phyloP scores from a whole-genome alignment of 2,113 vertebrate species.

The Rhagologus leucostigma region DNA sequence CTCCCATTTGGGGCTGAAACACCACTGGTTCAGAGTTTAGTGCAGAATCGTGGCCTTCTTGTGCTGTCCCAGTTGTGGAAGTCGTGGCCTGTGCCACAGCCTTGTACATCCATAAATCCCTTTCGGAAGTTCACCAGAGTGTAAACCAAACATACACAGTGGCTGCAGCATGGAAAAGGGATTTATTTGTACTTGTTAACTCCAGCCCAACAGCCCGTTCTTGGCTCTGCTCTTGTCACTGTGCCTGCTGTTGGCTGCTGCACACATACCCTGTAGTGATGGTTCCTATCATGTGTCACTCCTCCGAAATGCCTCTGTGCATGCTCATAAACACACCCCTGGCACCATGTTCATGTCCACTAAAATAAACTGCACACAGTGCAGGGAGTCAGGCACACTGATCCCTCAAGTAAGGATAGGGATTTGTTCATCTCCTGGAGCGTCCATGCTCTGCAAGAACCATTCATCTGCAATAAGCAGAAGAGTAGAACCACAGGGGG shows the following conservation, averaged over 20 bases:
- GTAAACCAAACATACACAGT: slow-evolving; percentile 3
- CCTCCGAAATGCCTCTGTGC: neutral
- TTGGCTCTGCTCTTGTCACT: neutral
- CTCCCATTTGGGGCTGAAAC: neutral
- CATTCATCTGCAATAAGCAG: neutral
- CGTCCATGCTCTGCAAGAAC: neutral
- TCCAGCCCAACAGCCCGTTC: neutral
- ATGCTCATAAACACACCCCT: neutral
- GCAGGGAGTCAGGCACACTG: neutral
- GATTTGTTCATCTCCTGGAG: neutral
- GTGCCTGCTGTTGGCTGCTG: neutral
- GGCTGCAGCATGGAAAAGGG: neutral
- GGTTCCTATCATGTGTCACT: neutral
- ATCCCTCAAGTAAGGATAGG: neutral
- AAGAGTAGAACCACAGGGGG: neutral
- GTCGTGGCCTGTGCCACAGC: neutral
- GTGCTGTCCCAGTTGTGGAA: neutral
- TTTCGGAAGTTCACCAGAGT: neutral
- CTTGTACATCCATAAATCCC: neutral
- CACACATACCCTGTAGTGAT: neutral
- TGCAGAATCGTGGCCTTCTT: neutral
- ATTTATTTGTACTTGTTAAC: slow-evolving; percentile 29
- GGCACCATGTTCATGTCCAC: neutral
- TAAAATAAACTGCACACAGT: slow-evolving; percentile 14
- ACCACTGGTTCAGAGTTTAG: neutral